Evolutionary conservation across 2,113 vertebrate species (phyloP).

Genomic region (Upupa epops): DNA sequence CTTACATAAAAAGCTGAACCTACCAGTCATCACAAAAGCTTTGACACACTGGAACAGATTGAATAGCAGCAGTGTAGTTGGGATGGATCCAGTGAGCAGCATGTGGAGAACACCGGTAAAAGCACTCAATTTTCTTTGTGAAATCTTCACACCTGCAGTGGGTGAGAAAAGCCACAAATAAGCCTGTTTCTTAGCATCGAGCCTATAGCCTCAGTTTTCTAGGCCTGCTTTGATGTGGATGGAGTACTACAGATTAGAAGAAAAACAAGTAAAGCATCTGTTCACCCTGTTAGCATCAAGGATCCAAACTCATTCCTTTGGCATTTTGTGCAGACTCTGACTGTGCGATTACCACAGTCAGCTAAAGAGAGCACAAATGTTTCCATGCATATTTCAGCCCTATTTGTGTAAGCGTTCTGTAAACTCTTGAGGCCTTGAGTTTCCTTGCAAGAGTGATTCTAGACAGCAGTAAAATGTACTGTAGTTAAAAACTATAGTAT

Average conservation of each 20-base stretch:
- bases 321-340: background rate
- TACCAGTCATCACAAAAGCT: slow-evolving; percentile 77
- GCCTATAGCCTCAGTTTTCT: background rate
- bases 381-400: slow-evolving; percentile 48
- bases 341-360: background rate
- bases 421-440: slow-evolving; percentile 31
- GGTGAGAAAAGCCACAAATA: slow-evolving; percentile 34
- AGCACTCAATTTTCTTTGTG: slow-evolving; percentile 75
- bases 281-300: background rate
- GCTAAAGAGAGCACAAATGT: slow-evolving; percentile 34
- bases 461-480: slow-evolving; percentile 22
- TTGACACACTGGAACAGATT: slow-evolving; percentile 68
- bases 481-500: slow-evolving; percentile 4
- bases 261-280: background rate
- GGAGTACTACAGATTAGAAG: background rate
- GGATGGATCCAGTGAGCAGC: slow-evolving; percentile 65
- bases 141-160: slow-evolving; percentile 74
- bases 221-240: slow-evolving; percentile 1
- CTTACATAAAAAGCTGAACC: background rate
- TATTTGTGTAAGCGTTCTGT: slow-evolving; percentile 45
- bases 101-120: slow-evolving; percentile 76
- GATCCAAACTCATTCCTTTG: slow-evolving; percentile 28
- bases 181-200: background rate
- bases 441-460: background rate
- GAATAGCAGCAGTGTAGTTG: slow-evolving; percentile 40